Evolutionary conservation across 2,888 invertebrate species (phyloP).

Genomic region (Minunthozetes semirufus): DNA sequence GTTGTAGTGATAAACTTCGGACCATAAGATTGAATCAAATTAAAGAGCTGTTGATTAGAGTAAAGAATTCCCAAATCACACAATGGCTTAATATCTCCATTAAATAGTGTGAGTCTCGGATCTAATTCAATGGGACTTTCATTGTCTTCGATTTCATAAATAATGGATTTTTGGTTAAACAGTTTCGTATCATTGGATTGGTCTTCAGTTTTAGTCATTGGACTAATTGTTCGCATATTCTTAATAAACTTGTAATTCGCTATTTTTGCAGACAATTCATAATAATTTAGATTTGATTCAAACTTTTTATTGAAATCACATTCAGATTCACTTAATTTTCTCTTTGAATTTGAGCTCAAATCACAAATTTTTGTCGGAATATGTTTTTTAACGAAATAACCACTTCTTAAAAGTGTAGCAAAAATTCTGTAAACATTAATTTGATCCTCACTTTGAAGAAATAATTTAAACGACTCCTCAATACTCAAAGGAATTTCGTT

Average conservation of each 20-base stretch:
- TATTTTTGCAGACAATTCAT: constrained; percentile 9
- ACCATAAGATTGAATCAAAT: constrained; percentile 5
- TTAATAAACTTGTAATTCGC: constrained; percentile 19
- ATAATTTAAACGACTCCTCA: constrained; percentile 32
- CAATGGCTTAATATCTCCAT: not conserved
- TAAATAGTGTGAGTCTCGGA: not conserved
- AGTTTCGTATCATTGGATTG: not conserved
- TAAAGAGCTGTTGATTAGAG: not conserved
- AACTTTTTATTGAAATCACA: not conserved
- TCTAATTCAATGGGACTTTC: not conserved
- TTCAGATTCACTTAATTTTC: constrained; percentile 2
- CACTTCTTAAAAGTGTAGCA: constrained; percentile 28
- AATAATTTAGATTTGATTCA: not conserved
- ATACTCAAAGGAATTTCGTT: constrained; percentile 32
- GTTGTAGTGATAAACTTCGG: not conserved
- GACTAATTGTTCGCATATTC: constrained; percentile 6
- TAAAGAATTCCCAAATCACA: constrained; percentile 2
- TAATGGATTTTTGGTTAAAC: not conserved
- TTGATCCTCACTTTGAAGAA: constrained; percentile 12
- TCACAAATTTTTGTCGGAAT: not conserved
- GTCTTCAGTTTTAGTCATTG: not conserved
- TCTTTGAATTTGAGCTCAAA: not conserved
- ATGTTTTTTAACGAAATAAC: constrained; percentile 24
- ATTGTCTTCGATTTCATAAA: constrained; percentile 13
- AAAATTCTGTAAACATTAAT: constrained; percentile 26